A percentile compares a stretch with the other conserved stretches of the same genome.
Conservation (phyloP, 2,113 vertebrate genomes). For the Bagarius yarrelli region DNA sequence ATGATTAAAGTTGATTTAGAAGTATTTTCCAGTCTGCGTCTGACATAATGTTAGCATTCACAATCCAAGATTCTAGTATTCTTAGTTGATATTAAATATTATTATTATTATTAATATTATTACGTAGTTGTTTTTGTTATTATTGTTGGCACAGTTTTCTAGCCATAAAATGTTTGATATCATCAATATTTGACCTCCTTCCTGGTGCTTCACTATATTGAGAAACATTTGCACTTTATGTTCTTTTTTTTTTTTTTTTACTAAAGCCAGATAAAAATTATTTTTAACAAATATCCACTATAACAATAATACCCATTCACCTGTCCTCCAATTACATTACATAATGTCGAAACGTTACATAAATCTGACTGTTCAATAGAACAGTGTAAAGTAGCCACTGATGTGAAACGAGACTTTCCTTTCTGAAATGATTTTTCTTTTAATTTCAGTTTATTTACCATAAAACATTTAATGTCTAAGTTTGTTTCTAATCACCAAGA, state of each 20-base stretch:
- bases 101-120: constrained; percentile 5
- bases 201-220: neutral
- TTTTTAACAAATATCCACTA: neutral
- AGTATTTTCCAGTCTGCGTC: neutral
- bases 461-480: neutral
- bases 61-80: neutral
- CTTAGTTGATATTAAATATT: neutral
- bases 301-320: neutral
- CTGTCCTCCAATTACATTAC: neutral
- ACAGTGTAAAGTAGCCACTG: neutral
- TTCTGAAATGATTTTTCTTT: too few relatives aligned
- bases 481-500: neutral
- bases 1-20: neutral
- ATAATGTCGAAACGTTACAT: neutral
- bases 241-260: neutral
- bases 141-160: neutral
- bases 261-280: neutral
- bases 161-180: neutral
- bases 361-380: neutral
- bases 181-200: neutral
- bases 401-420: too few relatives aligned
- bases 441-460: neutral
- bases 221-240: neutral
- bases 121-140: neutral
- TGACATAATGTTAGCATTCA: neutral